Evolutionary conservation across 2,888 invertebrate species (phyloP), one percentile per base, ranked within the genome.

Genomic region (Trileptium ribeirensis): DNA sequence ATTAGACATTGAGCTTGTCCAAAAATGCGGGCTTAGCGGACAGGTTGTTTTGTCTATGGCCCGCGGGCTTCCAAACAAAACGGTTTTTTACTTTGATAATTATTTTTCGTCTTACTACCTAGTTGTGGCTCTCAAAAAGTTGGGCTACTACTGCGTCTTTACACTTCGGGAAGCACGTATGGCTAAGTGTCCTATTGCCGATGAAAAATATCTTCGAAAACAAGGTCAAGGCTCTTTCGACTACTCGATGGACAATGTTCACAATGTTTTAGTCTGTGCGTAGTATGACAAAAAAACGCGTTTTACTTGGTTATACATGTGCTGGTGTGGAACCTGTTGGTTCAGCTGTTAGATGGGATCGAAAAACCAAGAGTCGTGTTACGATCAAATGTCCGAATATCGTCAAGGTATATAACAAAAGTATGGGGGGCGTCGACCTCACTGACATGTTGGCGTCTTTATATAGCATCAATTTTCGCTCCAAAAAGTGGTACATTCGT

Each of bases 351-450:
- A 82, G 86, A 24, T 87, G 84, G 85, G 84, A 82, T 82, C 64
- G 29, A 74, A 78, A 33, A 36, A 3, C 3, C 3, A 79, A 70
- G 74, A 33, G 75, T 67, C 31, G 39, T 19, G 36, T 74, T 40
- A 67, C 70, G 31, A 64, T 84, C 24, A 39, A n/a, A 1, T 38
- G 75, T 0, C 82, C 83, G 3, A 19, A 3, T 15, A 67, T 81
- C 1, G 33, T 81, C 15, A 36, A 39, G 3, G 80, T n/a, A 19
- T 83, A 74, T 83, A 86, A 87, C 83, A 83, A 83, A 77, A 85
- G 78, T 70, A 86, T 86, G 85, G 87, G 87, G 67, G 86, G 87
- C 19, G 87, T 87, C 8, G 87, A 88, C 83, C 81, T 86, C 3
- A 84, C 85, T 67, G 86, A 87, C 80, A 85, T 86, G 82, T 83